Evolutionary conservation across 1,140 invertebrate genomes (phyloP).

Genomic region (Amyelois transitella): DNA sequence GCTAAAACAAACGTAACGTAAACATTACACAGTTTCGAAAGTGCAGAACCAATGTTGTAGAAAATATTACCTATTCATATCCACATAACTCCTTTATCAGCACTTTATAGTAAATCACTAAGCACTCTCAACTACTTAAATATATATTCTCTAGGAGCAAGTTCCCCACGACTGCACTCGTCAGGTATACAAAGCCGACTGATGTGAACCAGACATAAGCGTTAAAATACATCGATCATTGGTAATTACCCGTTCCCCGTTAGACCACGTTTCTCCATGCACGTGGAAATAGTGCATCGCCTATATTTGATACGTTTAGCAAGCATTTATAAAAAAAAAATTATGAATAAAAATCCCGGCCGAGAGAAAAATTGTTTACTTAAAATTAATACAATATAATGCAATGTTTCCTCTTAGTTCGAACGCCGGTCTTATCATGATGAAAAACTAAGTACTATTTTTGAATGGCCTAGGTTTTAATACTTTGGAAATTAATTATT

Average conservation of each 20-base stretch:
- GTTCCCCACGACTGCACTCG: not conserved
- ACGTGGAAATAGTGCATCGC: not conserved
- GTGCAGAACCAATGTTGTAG: not conserved
- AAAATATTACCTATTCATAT: not conserved
- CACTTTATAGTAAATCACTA: not conserved
- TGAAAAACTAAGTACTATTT: no score
- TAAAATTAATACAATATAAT: no score
- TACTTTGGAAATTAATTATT: no score
- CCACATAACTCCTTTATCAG: not conserved
- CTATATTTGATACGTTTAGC: no score
- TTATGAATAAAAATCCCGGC: no score
- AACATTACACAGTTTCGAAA: not conserved
- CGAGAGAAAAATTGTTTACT: no score
- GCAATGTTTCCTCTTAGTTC: no score
- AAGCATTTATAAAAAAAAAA: no score
- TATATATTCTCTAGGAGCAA: not conserved
- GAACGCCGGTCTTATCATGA: no score
- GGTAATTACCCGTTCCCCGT: not conserved
- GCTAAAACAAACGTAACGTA: not conserved
- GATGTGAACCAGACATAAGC: not conserved
- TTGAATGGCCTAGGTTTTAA: no score
- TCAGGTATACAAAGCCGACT: not conserved
- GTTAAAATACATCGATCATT: not conserved
- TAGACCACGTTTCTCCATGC: not conserved
- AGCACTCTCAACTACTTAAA: slow-evolving; percentile 20